Conservation (phyloP, 2,113 vertebrate genomes). For the Bostrychus sinensis region DNA sequence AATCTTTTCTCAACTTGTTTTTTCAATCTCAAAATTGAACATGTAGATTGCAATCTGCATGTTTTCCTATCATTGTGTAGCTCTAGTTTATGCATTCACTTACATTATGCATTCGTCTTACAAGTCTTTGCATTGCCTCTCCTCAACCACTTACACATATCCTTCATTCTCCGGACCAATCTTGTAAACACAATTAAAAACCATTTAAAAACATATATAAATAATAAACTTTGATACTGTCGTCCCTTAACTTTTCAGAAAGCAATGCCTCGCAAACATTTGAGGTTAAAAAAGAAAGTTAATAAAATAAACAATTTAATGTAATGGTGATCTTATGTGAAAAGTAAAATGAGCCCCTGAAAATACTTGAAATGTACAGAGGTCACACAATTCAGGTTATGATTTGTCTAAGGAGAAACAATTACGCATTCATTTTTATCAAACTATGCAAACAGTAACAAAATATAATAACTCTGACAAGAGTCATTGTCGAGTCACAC, state of each 20-base stretch:
- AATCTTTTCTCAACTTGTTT: too few species aligned
- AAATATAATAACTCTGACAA: constrained; percentile 7
- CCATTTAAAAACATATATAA: constrained; percentile 18
- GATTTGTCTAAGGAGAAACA: constrained; percentile 9
- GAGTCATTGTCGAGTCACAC: constrained; percentile 22
- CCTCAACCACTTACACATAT: constrained; percentile 9
- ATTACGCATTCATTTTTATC: constrained; percentile 9
- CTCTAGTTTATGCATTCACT: neutral
- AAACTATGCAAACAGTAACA: constrained; percentile 6
- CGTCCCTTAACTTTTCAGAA: constrained; percentile 32
- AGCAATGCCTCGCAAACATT: constrained; percentile 7
- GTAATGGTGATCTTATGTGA: neutral
- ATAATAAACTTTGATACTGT: constrained; percentile 3
- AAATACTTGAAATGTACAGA: constrained; percentile 18
- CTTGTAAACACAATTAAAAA: constrained; percentile 45
- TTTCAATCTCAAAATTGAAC: too few species aligned
- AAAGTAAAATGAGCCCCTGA: neutral
- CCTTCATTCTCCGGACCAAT: constrained; percentile 41
- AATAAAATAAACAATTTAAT: constrained; percentile 6
- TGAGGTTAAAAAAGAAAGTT: constrained; percentile 13
- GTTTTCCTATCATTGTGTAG: neutral
- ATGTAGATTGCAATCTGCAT: too few species aligned
- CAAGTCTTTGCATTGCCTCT: neutral
- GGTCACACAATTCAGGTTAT: neutral
- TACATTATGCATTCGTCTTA: neutral